A percentile compares a stretch with the other conserved stretches of the same genome.
These are phyloP conservation scores for Troides helena DNA, from an alignment of 2,888 invertebrate species.

Conservation along the genomic window DNA sequence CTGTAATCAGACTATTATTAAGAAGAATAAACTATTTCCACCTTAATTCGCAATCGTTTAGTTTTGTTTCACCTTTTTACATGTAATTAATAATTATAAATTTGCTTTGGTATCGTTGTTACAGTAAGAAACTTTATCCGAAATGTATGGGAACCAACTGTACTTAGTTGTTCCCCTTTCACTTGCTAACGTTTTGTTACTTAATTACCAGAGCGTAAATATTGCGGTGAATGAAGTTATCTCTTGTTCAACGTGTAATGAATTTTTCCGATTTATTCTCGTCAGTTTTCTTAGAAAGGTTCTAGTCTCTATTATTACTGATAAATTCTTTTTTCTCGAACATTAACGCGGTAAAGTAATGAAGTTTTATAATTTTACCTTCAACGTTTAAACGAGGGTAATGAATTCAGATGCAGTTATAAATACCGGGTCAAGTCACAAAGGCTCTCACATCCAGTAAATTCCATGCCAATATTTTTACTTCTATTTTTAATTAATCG, in stretches of 20 bases:
- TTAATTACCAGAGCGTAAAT: slow-evolving; percentile 29
- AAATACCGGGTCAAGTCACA: no score
- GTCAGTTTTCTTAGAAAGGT: slow-evolving; percentile 19
- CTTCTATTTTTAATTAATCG: not conserved
- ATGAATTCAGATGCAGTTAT: no score
- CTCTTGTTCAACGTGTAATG: slow-evolving; percentile 22
- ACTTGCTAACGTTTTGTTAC: slow-evolving; percentile 24
- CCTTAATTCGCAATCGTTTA: no score
- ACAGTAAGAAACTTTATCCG: not conserved
- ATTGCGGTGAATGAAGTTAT: slow-evolving; percentile 25
- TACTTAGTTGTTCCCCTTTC: slow-evolving; percentile 20
- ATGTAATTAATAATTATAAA: no score
- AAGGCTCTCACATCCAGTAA: not conserved
- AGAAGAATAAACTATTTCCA: no score
- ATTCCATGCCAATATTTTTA: not conserved
- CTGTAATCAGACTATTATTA: no score
- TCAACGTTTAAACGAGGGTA: no score
- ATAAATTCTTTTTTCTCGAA: no score
- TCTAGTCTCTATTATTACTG: not conserved
- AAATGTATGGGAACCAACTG: slow-evolving; percentile 20
- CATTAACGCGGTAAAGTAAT: no score
- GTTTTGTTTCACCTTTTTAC: no score
- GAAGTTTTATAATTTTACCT: no score
- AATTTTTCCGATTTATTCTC: slow-evolving; percentile 8
- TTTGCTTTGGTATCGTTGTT: not conserved